Conservation (phyloP, 2,797 vertebrate species). For the Myiothlypis chrysogaster region DNA sequence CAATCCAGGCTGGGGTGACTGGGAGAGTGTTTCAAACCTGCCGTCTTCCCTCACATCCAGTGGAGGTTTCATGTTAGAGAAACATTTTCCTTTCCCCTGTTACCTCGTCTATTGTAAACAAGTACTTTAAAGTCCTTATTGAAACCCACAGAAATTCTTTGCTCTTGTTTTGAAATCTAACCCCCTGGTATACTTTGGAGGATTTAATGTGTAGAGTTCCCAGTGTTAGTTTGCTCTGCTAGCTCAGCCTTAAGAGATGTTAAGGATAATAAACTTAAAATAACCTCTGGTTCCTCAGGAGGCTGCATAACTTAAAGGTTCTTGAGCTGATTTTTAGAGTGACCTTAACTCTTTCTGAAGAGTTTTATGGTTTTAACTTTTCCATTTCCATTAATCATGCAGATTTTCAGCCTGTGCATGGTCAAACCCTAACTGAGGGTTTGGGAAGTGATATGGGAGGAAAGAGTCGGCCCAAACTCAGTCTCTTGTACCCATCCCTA, state of each 20-base stretch:
- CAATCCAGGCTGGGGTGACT: background rate
- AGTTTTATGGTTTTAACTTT: background rate
- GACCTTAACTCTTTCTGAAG: constrained; percentile 20
- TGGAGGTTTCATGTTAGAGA: background rate
- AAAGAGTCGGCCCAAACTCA: background rate
- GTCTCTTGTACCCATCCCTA: background rate
- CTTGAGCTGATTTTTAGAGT: background rate
- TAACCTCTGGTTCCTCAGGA: constrained; percentile 48
- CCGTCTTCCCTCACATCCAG: background rate
- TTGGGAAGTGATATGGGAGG: background rate
- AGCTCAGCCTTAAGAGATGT: constrained; percentile 47
- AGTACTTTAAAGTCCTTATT: constrained; percentile 53
- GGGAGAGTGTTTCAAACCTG: background rate
- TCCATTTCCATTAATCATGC: background rate
- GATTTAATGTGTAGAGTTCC: constrained; percentile 39
- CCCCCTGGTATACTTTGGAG: constrained; percentile 48
- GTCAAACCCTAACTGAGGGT: background rate
- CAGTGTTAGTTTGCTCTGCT: constrained; percentile 47
- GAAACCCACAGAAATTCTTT: constrained; percentile 48
- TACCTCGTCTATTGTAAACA: constrained; percentile 50
- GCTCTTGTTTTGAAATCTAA: constrained; percentile 65
- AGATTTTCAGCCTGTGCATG: background rate
- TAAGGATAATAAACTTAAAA: constrained; percentile 65
- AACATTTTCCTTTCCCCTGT: constrained; percentile 12
- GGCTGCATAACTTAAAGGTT: constrained; percentile 14